Base-by-base conservation (phyloP, 2,888 invertebrate species). In the Sarcophaga rosellei region DNA sequence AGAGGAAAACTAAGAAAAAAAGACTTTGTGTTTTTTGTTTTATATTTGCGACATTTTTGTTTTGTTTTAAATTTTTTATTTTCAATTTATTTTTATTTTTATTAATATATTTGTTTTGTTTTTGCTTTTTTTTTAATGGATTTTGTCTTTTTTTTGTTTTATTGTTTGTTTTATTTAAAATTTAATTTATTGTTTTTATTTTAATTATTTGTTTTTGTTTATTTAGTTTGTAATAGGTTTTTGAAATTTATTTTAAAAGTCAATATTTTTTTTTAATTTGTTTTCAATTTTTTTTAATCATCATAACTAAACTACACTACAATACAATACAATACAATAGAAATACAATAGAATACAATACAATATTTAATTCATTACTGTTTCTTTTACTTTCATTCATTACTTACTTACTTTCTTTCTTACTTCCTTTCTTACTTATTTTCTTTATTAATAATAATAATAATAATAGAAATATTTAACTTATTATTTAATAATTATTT, bases 231-330 rank as follows among this genome's bases (percentile, higher is more conserved):
- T 15, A 86, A 81, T 88, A 87, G 12, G 12, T 68, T 70, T 12
- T 73, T 65, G 44, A 70, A 72, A 70, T 70, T 70, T 81, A 25
- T 74, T 78, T 75, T 76, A 81, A 86, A 84, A 86, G 76, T 86
- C 70, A 83, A 70, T 53, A 4, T 15, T 15, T 53, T 75, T 44
- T 74, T 75, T 78, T 69, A 6, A 1, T 35, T 35, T 35, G 35
- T 35, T 35, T 35, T 35, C 35, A 35, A 35, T 35, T 35, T 1
- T 35, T 35, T 35, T 77, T 76, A 81, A 76, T 86, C 75, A 72
- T 86, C 84, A 84, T 84, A 81, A 86, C 84, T 84, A 86, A 84
- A 86, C 86, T 86, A 86, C 44, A 61, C 86, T 86, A 83, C 73
- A 63, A 15, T 15, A 12, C 12, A 53, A 53, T 53, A 15, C 15